These are phyloP conservation scores for Lophochroa leadbeateri DNA, from an alignment of 2,113 vertebrate genomes.

Conservation along the genomic window DNA sequence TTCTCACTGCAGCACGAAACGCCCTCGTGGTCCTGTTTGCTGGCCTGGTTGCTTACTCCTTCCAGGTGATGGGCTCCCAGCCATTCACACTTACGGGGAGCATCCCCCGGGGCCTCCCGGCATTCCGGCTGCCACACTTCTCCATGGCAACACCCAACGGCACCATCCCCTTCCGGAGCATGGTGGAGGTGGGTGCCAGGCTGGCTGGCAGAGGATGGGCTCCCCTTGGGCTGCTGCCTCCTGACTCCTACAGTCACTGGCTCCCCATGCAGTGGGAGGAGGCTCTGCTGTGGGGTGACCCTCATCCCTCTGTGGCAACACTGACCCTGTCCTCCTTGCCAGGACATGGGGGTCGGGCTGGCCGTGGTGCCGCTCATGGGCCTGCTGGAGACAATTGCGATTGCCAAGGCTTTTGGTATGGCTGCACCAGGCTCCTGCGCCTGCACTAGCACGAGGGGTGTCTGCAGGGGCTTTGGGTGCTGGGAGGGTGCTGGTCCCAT, in stretches of 20 bases:
- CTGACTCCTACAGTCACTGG: neutral
- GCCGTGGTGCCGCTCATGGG: conserved; percentile 92
- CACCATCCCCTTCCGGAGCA: conserved; percentile 81
- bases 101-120: conserved; percentile 82
- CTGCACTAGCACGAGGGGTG: rapidly evolving
- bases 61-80: conserved; percentile 75
- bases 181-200: conserved; percentile 77
- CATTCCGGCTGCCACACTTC: conserved; percentile 76
- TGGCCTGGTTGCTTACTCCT: conserved; percentile 85
- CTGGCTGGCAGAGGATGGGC: neutral
- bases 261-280: rapidly evolving
- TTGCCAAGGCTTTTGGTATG: conserved; percentile 94
- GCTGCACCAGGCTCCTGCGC: neutral
- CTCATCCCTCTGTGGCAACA: rapidly evolving
- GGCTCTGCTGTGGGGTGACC: neutral
- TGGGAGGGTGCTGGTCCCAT: neutral
- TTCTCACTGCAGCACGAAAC: conserved; percentile 75
- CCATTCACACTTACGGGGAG: conserved; percentile 86
- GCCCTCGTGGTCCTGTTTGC: conserved; percentile 89
- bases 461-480: neutral
- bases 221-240: neutral
- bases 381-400: conserved; percentile 90
- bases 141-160: conserved; percentile 78
- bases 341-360: conserved; percentile 89
- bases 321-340: neutral